A percentile compares a stretch with the other conserved stretches of the same genome.
These are phyloP conservation scores for Gastrophysa polygoni DNA, from an alignment of 2,888 invertebrate genomes.

Conservation along the genomic window DNA sequence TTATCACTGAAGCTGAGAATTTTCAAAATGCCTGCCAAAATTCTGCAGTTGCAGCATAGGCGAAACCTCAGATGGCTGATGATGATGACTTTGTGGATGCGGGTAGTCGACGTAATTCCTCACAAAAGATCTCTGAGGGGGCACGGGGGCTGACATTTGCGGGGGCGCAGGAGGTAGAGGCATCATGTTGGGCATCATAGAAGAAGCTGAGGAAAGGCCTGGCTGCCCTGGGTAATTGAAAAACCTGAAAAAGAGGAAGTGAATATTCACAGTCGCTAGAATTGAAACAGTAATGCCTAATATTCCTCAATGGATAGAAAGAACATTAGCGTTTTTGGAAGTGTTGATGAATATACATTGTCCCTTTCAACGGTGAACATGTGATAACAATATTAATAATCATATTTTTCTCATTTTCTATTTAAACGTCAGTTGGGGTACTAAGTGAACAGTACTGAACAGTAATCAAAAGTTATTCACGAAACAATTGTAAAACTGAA, in stretches of 20 bases:
- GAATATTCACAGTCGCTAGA: not conserved
- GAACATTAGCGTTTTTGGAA: too few relatives aligned
- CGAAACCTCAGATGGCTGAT: constrained; percentile 44
- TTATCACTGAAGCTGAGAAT: constrained; percentile 42
- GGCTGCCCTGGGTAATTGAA: constrained; percentile 63
- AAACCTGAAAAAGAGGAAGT: constrained; percentile 55
- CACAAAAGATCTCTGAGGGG: constrained; percentile 36
- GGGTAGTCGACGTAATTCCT: constrained; percentile 50
- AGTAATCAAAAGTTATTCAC: too few relatives aligned
- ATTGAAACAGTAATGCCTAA: too few relatives aligned
- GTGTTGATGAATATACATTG: too few relatives aligned
- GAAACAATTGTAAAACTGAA: too few relatives aligned
- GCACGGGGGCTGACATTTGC: constrained; percentile 31
- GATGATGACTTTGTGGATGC: constrained; percentile 36
- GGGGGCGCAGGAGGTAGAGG: constrained; percentile 53
- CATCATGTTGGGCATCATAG: constrained; percentile 56
- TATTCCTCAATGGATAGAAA: too few relatives aligned
- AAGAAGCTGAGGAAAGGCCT: constrained; percentile 53
- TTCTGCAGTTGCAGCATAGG: constrained; percentile 57
- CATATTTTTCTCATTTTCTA: too few relatives aligned
- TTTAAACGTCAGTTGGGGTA: too few relatives aligned
- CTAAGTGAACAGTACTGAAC: too few relatives aligned
- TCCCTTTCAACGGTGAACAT: too few relatives aligned
- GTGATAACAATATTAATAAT: too few relatives aligned
- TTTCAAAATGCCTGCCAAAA: constrained; percentile 57